A percentile compares a stretch with the other conserved stretches of the same genome.
Conservation (phyloP, 2,888 invertebrate species). For the Clusia tigrina region DNA sequence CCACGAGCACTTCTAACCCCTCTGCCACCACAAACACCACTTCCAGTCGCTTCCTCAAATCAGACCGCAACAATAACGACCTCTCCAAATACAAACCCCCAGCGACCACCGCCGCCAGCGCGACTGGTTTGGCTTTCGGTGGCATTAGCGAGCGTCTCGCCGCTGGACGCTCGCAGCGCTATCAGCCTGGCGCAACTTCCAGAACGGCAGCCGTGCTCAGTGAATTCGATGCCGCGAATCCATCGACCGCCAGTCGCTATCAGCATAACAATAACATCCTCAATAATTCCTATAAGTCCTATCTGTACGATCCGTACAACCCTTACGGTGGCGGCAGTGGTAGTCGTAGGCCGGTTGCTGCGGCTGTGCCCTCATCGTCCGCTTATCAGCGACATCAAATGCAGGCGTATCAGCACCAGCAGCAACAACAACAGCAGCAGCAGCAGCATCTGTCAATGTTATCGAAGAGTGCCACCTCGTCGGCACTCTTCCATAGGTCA, state of each 20-base stretch:
- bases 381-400: conserved; percentile 51
- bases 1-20: conserved; percentile 24
- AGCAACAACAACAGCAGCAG: conserved; percentile 50
- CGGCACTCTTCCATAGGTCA: conserved; percentile 67
- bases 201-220: conserved; percentile 33
- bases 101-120: conserved; percentile 41
- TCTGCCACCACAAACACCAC: conserved; percentile 24
- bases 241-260: conserved; percentile 24
- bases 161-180: conserved; percentile 38
- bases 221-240: conserved; percentile 38
- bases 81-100: conserved; percentile 55
- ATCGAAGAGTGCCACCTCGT: conserved; percentile 63
- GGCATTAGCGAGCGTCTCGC: conserved; percentile 59
- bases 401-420: conserved; percentile 49
- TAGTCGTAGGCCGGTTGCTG: conserved; percentile 39
- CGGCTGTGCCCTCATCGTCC: conserved; percentile 31
- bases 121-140: conserved; percentile 57
- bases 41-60: conserved; percentile 33
- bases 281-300: conserved; percentile 42
- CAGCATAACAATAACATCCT: conserved; percentile 32
- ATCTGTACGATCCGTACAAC: conserved; percentile 54
- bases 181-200: conserved; percentile 36
- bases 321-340: conserved; percentile 35
- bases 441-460: conserved; percentile 49
- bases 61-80: conserved; percentile 46